Evolutionary conservation across 2,113 vertebrate genomes (phyloP), one percentile per base, ranked within the genome.

Genomic region (Gymnorhina tibicen): DNA sequence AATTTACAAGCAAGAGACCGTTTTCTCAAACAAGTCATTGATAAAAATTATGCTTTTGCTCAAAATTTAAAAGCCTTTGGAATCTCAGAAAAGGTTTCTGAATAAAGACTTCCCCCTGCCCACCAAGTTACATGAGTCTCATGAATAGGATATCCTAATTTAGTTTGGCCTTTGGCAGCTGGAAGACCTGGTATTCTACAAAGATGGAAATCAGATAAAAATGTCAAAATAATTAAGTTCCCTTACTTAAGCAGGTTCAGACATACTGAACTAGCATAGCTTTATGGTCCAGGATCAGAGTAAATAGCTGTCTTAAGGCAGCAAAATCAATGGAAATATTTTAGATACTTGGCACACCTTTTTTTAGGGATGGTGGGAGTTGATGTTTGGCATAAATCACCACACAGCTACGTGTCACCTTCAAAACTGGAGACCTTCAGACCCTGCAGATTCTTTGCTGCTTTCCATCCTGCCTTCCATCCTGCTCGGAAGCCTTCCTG

Each of bases 321-420:
- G 42, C 11, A 87, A 76, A 93, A 77, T 67, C 41, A 87, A 47
- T 6, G 4, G 46, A 85, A 92, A 76, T 88, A 75, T 44, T 90
- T 89, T 66, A 84, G 28, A 35, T 46, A 75, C 22, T 39, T 72
- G 39, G 10, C 37, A 68, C 10, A 59, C 44, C 4, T 50, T 80
- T 87, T 91, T 64, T 66, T 69, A 70, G 58, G 49, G 35, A 55
- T 52, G n/a, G 47, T 68, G 70, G 77, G 15, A 85, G 50, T 44
- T 83, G 74, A 49, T 85, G 80, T 63, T 81, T 81, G 87, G n/a
- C 15, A 59, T 95, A 47, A 82, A 91, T 96, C 87, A 93, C 75
- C 41, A 72, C 10, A 33, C 28, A 70, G 35, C 13, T 83, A 23
- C 64, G 44, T 44, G 55, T 87, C 85, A 93, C 60, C 50, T 81